These are phyloP conservation scores for Zaprionus lineosus DNA, from an alignment of 2,888 invertebrate species.

Conservation along the genomic window DNA sequence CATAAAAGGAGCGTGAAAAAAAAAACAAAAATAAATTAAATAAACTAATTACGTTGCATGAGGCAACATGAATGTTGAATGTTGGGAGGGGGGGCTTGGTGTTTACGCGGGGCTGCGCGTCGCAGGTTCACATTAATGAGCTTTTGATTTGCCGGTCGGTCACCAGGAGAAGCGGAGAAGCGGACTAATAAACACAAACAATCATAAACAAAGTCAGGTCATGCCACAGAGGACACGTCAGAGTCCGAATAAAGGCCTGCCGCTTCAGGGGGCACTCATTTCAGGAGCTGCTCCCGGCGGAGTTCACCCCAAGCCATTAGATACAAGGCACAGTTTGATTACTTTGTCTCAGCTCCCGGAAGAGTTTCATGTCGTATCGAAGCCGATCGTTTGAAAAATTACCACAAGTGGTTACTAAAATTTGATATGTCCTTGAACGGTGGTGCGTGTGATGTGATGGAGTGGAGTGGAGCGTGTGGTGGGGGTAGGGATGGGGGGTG, in stretches of 20 bases:
- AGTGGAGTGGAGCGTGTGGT: background rate
- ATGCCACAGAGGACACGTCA: slow-evolving; percentile 52
- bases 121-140: slow-evolving; percentile 55
- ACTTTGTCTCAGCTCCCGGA: slow-evolving; percentile 40
- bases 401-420: slow-evolving; percentile 76
- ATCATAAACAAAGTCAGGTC: slow-evolving; percentile 56
- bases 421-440: slow-evolving; percentile 53
- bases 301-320: slow-evolving; percentile 5
- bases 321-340: slow-evolving; percentile 52
- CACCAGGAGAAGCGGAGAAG: slow-evolving; percentile 36
- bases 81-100: background rate
- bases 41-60: slow-evolving; percentile 68
- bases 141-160: slow-evolving; percentile 65
- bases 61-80: slow-evolving; percentile 13
- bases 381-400: slow-evolving; percentile 60
- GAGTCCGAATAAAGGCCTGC: slow-evolving; percentile 61
- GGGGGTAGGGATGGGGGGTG: background rate
- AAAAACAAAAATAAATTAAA: slow-evolving; percentile 64
- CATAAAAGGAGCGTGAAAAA: slow-evolving; percentile 18
- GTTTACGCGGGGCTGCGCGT: slow-evolving; percentile 2
- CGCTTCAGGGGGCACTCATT: too few relatives aligned
- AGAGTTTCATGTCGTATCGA: slow-evolving; percentile 39
- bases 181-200: slow-evolving; percentile 64
- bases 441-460: slow-evolving; percentile 7
- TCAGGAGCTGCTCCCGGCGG: slow-evolving; percentile 15